Evolutionary conservation across 2,113 vertebrate genomes (phyloP), one percentile per base, ranked within the genome.

Genomic region (Merops nubicus): DNA sequence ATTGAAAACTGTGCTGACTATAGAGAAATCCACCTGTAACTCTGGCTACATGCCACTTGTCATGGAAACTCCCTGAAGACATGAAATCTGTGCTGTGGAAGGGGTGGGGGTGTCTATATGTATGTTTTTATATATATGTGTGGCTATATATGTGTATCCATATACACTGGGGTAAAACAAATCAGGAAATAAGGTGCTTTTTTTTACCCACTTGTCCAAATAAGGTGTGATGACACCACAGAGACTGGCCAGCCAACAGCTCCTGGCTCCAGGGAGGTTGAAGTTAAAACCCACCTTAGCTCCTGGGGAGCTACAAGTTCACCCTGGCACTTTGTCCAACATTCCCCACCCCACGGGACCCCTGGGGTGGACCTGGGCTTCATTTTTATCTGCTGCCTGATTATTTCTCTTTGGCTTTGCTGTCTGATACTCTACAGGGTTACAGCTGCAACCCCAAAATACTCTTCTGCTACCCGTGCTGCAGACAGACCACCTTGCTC

Each of bases 281-380:
- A 36, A 23, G 59, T 31, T 51, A 72, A 67, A 80, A 43, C 54
- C n/a, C 48, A 31, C 34, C 14, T 69, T 14, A 12, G 48, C 56
- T 48, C 63, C 21, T 0, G 4, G 40, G 8, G 20, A 83, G n/a
- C 40, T 33, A 7, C 4, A 1, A 34, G n/a, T 26, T 47, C 47
- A 48, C 11, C 11, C 40, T 22, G 2, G 1, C 6, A 1, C 1
- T 6, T 6, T 60, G 23, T 40, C n/a, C 78, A 17, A 19, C 23
- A 0, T 1, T 28, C n/a, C 28, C 23, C 5, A 1, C 50, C n/a
- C 16, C n/a, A 11, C 1, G 0, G 28, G 36, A 36, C 19, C 4
- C 1, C 45, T 11, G 69, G 45, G 23, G 38, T 51, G 70, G 29
- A 28, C 53, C 5, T 12, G 29, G 54, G 28, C 60, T 92, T 38